Evolutionary conservation across 2,888 invertebrate genomes (phyloP), one percentile per base, ranked within the genome.

Genomic region (Tenthredo mesomela): DNA sequence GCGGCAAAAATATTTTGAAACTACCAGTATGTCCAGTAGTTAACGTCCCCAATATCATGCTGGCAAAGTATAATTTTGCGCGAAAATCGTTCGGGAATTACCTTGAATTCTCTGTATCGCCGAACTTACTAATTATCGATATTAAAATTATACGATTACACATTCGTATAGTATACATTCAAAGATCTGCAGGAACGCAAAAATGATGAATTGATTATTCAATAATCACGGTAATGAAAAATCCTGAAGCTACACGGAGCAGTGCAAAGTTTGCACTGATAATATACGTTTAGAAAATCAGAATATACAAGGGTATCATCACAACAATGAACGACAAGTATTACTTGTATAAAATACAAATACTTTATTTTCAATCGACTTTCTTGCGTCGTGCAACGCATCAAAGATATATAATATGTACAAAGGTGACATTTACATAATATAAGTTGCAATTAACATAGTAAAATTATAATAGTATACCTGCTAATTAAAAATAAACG

Each of bases 351-450:
- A 91, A 92, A 92, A 92, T 91, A 92, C 89, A 88, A 92, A 91
- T 92, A 92, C 91, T 92, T 92, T 92, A 92, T 92, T 92, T 89
- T 89, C 88, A 90, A 90, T 90, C 90, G 91, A 89, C 88, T 88
- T 88, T 67, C 67, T 82, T 90, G 89, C 90, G 89, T 86, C 87
- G 50, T 84, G 87, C 82, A 85, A 86, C 88, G 88, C 91, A 88
- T 40, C 15, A 88, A 84, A 86, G 40, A 71, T 71, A 70, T 70
- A 54, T 84, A 88, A 87, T 91, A 91, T 91, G 87, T 91, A 91
- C 91, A 91, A 87, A 88, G 87, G 86, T 87, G 86, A 86, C 88
- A 89, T 90, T 89, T 89, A 89, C 88, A 89, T 87, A 89, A 89
- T 90, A 90, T 89, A 90, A 89, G 82, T 89, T 90, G 88, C 88